These are phyloP conservation scores for Cheilosia variabilis DNA, from an alignment of 2,888 invertebrate species.

Conservation along the genomic window DNA sequence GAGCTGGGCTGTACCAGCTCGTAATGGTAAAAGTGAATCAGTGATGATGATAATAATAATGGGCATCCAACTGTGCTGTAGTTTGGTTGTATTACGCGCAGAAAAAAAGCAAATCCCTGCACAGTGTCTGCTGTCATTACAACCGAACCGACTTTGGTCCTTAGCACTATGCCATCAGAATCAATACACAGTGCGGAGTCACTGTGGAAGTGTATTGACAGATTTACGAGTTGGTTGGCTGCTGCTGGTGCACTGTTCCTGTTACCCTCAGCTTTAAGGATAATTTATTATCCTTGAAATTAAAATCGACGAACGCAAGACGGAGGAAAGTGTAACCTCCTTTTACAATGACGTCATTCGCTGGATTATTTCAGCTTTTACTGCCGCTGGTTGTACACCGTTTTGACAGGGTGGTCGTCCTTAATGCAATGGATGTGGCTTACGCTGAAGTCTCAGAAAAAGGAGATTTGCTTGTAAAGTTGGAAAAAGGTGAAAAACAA, in stretches of 20 bases:
- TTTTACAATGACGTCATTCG: constrained; percentile 41
- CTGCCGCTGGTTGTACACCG: background rate
- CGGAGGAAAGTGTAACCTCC: background rate
- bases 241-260: constrained; percentile 43
- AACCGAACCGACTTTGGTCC: constrained; percentile 21
- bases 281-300: constrained; percentile 71
- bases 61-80: constrained; percentile 65
- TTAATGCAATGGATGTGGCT: no score
- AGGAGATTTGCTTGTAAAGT: no score
- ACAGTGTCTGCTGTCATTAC: constrained; percentile 48
- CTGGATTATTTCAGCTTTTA: constrained; percentile 29
- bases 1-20: background rate
- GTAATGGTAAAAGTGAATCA: constrained; percentile 57
- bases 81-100: constrained; percentile 46
- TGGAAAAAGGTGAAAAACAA: no score
- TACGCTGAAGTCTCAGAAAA: no score
- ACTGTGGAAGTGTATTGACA: constrained; percentile 60
- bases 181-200: constrained; percentile 60
- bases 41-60: constrained; percentile 54
- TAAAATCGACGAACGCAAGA: constrained; percentile 43
- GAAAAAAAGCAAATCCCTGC: constrained; percentile 6
- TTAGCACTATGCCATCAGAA: constrained; percentile 13
- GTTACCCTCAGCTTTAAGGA: constrained; percentile 40
- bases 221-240: constrained; percentile 62
- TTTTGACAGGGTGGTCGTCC: background rate